Percentiles rank a stretch among this genome's conserved stretches.
Evolutionary conservation across 1,140 invertebrate species (phyloP).

Genomic region (Zeugodacus cucurbitae): DNA sequence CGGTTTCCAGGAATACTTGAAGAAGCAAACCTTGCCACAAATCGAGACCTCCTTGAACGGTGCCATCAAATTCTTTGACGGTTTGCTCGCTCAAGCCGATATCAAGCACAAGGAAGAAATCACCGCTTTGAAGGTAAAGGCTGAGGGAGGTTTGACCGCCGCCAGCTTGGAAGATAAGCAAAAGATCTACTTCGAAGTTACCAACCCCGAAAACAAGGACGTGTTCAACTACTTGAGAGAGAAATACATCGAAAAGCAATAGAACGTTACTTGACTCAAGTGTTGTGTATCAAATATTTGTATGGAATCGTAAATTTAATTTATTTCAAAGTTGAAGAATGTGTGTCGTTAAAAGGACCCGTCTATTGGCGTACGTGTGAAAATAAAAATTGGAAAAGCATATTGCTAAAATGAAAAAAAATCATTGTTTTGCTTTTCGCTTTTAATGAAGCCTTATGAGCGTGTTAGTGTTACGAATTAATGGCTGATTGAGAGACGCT

Average conservation of each 20-base stretch:
- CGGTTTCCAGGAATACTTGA: slow-evolving; percentile 50
- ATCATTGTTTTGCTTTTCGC: neutral
- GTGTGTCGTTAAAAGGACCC: neutral
- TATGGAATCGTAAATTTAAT: neutral
- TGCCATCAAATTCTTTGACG: slow-evolving; percentile 49
- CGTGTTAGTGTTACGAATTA: neutral
- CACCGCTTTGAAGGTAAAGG: slow-evolving; percentile 47
- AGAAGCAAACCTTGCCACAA: slow-evolving; percentile 48
- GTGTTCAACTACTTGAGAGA: slow-evolving; percentile 50
- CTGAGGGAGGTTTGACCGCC: slow-evolving; percentile 45
- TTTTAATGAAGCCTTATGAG: neutral
- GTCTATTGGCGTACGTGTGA: neutral
- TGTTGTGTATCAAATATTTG: neutral
- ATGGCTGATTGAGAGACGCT: neutral
- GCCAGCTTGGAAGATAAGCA: slow-evolving; percentile 51
- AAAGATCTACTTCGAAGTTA: slow-evolving; percentile 49
- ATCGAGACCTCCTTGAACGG: slow-evolving; percentile 48
- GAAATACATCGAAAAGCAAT: slow-evolving; percentile 51
- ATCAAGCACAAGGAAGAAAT: slow-evolving; percentile 47
- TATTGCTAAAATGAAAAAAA: neutral
- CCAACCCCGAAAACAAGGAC: slow-evolving; percentile 48
- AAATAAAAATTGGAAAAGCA: neutral
- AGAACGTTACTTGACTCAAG: neutral
- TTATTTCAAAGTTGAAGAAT: neutral
- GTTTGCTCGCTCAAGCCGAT: slow-evolving; percentile 43